Evolutionary conservation across 2,888 invertebrate genomes (phyloP), one percentile per base, ranked within the genome.

Genomic region (Nyleta sp.): DNA sequence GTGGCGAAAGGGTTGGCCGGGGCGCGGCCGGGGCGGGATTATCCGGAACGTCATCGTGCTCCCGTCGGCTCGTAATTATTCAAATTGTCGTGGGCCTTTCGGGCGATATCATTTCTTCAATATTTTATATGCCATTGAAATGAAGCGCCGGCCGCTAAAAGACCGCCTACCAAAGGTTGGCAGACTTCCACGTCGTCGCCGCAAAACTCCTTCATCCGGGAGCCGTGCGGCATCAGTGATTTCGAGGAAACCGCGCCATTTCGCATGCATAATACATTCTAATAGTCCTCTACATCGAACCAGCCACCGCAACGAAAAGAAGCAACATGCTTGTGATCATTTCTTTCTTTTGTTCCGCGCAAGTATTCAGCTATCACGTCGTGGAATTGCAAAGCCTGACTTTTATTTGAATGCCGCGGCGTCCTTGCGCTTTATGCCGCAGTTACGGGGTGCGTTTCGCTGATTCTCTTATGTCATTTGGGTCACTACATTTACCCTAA

Each of bases 201-300:
- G 86, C 88, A 87, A 88, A 89, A 88, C 87, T 88, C 88, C 88
- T 89, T 88, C 88, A 89, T 88, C 88, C 89, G 87, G 87, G 83
- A 83, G 83, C 84, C 83, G 84, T 85, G 85, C 84, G 86, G 86
- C 85, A 86, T 82, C 86, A 87, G 87, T 88, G 87, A 87, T 88
- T 88, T 87, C 84, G 84, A 83, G 86, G 86, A 87, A 87, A 87
- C 87, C 87, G 85, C 87, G 85, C 85, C 87, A 87, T 88, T 88
- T 87, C 87, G 88, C 88, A 89, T 89, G 89, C 89, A 89, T 89
- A 89, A 89, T 89, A 89, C 87, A 89, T 89, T 87, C 86, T 89
- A 89, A 89, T 89, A 87, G 88, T 84, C 81, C 82, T 80, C 75
- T 38, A 67, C 80, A 74, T 78, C 80, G 81, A 85, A 84, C 83